A percentile compares a stretch with the other conserved stretches of the same genome.
These are phyloP conservation scores for Horisme vitalbata DNA, from an alignment of 2,888 invertebrate species.

Conservation along the genomic window DNA sequence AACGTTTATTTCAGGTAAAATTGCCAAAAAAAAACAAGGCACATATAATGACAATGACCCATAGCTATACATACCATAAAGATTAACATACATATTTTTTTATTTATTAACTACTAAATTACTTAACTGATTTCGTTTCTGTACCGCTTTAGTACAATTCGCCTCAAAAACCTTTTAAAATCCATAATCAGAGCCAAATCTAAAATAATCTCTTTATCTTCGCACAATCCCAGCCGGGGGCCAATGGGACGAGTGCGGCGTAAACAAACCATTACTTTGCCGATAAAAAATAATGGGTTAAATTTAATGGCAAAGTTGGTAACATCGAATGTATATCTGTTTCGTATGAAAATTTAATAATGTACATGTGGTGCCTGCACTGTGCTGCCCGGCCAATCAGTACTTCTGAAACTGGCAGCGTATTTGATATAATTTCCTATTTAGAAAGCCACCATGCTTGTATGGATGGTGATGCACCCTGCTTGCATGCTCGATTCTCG, in stretches of 20 bases:
- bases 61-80: no score
- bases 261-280: slow-evolving; percentile 33
- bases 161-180: background rate
- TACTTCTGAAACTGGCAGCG: background rate
- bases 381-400: slow-evolving; percentile 13
- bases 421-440: no score
- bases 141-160: background rate
- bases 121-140: background rate
- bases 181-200: slow-evolving; percentile 2
- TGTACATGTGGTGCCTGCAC: slow-evolving; percentile 39
- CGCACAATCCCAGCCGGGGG: slow-evolving; percentile 4
- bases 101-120: background rate
- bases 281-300: slow-evolving; percentile 35
- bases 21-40: no score
- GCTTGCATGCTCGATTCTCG: no score
- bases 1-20: no score
- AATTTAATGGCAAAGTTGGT: slow-evolving; percentile 33
- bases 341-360: slow-evolving; percentile 73
- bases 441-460: no score
- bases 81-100: no score
- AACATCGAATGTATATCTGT: slow-evolving; percentile 43
- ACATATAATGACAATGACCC: no score
- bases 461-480: no score
- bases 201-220: slow-evolving; percentile 7
- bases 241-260: slow-evolving; percentile 17